Evolutionary conservation across 2,797 vertebrate species (phyloP), one percentile per base, ranked within the genome.

Genomic region (Pempheris klunzingeri): DNA sequence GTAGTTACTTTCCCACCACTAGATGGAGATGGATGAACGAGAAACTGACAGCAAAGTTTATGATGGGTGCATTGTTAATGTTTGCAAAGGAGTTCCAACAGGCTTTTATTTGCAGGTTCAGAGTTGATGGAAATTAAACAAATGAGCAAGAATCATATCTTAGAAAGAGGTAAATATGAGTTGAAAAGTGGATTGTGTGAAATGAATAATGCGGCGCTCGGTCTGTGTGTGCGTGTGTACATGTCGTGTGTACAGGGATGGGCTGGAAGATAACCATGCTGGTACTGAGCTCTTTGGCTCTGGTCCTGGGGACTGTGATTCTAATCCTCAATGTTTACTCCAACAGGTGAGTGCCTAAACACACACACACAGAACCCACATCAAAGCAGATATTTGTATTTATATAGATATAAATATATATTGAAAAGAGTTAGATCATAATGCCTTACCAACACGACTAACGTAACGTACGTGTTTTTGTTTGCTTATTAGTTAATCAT

Each of bases 231-330:
- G 28, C 30, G 34, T 77, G 32, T 82, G n/a, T 54, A 7, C 0
- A 28, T 32, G n/a, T n/a, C n/a, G n/a, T 81, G 66, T 82, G 60
- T 84, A 44, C 54, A 97, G 97, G 95, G n/a, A 94, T 94, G 47
- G 93, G 92, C 80, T 96, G 97, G 97, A 97, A 96, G 88, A 95
- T 95, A 0, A 94, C 95, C 61, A 96, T 97, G 96, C 80, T 97
- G 86, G 92, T 96, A n/a, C 91, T 97, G 36, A 96, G 95, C 50
- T 96, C 95, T 18, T 62, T 97, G 90, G 96, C 95, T 58, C 93
- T 97, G 71, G 84, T 97, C 44, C 87, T 97, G 74, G 96, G 96
- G 17, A 86, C 95, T 78, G 91, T 95, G 58, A 96, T 97, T 68
- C 92, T 97, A 54, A 93, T 94, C 26, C 86, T 97, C 66, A 96